Conservation (phyloP, 2,113 vertebrate species). For the Ia io region DNA sequence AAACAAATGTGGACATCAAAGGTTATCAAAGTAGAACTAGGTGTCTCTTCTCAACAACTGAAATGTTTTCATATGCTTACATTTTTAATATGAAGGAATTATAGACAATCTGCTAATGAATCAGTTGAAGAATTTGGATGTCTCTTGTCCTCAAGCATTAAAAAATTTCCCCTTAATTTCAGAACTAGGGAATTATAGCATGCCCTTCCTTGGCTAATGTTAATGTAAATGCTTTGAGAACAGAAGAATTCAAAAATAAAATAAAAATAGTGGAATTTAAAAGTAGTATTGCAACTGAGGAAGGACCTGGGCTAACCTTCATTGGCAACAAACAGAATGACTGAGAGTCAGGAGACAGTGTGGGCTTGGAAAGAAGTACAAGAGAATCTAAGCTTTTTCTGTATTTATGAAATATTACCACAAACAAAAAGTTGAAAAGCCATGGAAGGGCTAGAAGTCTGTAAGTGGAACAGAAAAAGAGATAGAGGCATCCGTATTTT, state of each 20-base stretch:
- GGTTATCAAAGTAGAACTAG: background rate
- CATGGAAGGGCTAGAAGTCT: slow-evolving; percentile 15
- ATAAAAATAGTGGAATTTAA: slow-evolving; percentile 11
- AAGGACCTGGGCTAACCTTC: background rate
- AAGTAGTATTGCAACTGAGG: background rate
- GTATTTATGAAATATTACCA: slow-evolving; percentile 49
- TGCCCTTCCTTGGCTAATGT: background rate
- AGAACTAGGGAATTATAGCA: background rate
- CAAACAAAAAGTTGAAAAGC: slow-evolving; percentile 17
- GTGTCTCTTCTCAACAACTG: background rate
- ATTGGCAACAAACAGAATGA: background rate
- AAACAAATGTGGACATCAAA: background rate
- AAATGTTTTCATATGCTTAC: background rate
- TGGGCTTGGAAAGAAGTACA: background rate
- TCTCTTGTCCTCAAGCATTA: background rate
- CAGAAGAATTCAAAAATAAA: background rate
- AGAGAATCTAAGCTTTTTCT: background rate
- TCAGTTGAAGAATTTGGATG: background rate
- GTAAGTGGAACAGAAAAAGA: slow-evolving; percentile 38
- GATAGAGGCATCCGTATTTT: slow-evolving; percentile 51
- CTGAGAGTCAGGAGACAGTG: background rate
- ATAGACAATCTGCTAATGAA: background rate
- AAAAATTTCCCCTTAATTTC: background rate
- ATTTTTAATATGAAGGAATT: background rate
- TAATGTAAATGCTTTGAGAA: background rate